These are phyloP conservation scores for Stenopsyche tienmushanensis DNA, from an alignment of 1,140 invertebrate species.

Conservation along the genomic window DNA sequence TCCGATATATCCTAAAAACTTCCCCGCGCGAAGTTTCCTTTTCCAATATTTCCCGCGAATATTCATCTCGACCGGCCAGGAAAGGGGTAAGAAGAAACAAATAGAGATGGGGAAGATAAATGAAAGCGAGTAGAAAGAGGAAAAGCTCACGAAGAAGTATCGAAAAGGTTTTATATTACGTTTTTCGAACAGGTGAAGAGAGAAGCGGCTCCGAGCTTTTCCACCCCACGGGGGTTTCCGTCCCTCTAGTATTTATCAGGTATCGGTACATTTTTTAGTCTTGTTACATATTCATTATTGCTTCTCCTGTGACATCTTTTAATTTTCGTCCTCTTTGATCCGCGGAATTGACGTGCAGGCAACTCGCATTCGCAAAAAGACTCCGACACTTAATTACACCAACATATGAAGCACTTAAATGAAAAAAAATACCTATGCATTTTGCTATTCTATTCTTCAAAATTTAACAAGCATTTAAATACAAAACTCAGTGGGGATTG, in stretches of 20 bases:
- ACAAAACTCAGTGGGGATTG: too few species aligned
- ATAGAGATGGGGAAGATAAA: constrained; percentile 24
- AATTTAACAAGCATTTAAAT: too few species aligned
- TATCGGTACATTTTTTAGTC: constrained; percentile 39
- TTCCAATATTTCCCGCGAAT: constrained; percentile 34
- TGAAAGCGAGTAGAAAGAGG: constrained; percentile 23
- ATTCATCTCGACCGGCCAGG: constrained; percentile 15
- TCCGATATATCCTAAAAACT: constrained; percentile 35
- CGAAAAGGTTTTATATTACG: constrained; percentile 41
- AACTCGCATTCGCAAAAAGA: not conserved
- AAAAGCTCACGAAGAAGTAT: constrained; percentile 32
- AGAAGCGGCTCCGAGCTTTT: not conserved
- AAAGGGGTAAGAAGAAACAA: constrained; percentile 38
- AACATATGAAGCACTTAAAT: not conserved
- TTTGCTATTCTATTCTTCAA: too few species aligned
- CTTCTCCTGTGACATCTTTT: constrained; percentile 34
- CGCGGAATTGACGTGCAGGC: not conserved
- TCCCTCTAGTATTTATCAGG: constrained; percentile 33
- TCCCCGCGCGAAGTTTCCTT: constrained; percentile 28
- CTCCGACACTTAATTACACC: not conserved
- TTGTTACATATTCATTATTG: constrained; percentile 39
- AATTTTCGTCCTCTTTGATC: constrained; percentile 26
- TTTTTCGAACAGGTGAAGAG: constrained; percentile 31
- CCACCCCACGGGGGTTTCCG: constrained; percentile 1
- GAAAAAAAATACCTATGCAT: too few species aligned